Percentiles rank a stretch among this genome's conserved stretches.
Evolutionary conservation across 2,797 vertebrate genomes (phyloP).

Genomic region (Siniperca obscura): DNA sequence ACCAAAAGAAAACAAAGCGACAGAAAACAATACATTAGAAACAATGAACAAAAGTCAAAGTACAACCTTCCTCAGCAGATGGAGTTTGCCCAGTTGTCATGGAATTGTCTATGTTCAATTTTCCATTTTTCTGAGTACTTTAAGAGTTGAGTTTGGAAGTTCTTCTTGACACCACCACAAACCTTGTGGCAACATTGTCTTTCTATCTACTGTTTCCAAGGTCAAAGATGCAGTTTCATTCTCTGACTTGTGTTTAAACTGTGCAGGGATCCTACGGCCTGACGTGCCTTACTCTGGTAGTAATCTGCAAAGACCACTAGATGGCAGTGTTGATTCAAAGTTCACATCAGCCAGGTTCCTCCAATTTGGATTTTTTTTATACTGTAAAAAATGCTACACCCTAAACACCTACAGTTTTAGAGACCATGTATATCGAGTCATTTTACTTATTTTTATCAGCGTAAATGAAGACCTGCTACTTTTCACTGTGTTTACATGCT

Average conservation of each 20-base stretch:
- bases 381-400: too few relatives aligned
- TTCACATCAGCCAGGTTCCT: not conserved
- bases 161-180: not conserved
- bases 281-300: not conserved
- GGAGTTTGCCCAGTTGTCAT: not conserved
- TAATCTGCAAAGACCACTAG: conserved; percentile 50
- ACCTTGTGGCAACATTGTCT: not conserved
- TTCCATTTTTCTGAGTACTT: not conserved
- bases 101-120: not conserved
- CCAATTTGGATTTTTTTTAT: not conserved
- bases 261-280: not conserved
- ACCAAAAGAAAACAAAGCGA: not conserved
- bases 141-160: not conserved
- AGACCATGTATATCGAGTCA: not conserved
- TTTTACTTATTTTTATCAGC: not conserved
- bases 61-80: not conserved
- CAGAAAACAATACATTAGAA: not conserved
- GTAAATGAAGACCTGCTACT: not conserved
- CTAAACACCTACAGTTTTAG: not conserved
- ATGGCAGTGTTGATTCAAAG: conserved; percentile 53
- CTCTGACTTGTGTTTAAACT: not conserved
- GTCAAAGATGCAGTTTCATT: too few relatives aligned
- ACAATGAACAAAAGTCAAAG: too few relatives aligned
- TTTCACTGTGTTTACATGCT: not conserved
- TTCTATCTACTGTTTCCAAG: not conserved